phyloP scores from a whole-genome alignment of 2,113 vertebrate species.

The Microtus montanus region DNA sequence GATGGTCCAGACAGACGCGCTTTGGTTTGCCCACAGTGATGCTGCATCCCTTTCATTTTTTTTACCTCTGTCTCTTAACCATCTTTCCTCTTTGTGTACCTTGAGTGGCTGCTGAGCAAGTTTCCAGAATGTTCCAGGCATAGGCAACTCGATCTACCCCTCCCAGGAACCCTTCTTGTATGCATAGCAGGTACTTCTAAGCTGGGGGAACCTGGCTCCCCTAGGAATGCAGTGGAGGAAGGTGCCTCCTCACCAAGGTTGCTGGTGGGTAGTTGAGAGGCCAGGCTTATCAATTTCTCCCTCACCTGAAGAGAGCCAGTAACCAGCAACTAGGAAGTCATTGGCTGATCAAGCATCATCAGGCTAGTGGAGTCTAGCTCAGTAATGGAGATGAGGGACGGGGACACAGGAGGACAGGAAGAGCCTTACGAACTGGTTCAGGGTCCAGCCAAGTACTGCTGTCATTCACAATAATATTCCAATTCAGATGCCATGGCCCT shows the following conservation, averaged over 20 bases:
- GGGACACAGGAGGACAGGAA: not conserved
- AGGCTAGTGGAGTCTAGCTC: not conserved
- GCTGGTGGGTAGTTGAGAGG: not conserved
- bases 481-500: not conserved
- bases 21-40: not conserved
- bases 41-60: not conserved
- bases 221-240: not conserved
- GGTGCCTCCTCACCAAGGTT: not conserved
- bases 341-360: not conserved
- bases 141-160: not conserved
- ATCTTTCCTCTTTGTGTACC: not conserved
- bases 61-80: not conserved
- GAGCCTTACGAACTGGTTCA: not conserved
- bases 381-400: not conserved
- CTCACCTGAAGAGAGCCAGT: not conserved
- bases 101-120: not conserved
- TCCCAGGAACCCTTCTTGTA: not conserved
- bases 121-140: not conserved
- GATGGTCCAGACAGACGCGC: not conserved
- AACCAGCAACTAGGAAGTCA: not conserved
- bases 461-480: not conserved
- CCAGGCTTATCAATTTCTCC: not conserved
- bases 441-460: not conserved
- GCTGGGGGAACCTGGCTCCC: not conserved
- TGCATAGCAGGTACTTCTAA: not conserved